These are phyloP conservation scores for Vesta saturnalis DNA, from an alignment of 2,888 invertebrate species.

Conservation along the genomic window DNA sequence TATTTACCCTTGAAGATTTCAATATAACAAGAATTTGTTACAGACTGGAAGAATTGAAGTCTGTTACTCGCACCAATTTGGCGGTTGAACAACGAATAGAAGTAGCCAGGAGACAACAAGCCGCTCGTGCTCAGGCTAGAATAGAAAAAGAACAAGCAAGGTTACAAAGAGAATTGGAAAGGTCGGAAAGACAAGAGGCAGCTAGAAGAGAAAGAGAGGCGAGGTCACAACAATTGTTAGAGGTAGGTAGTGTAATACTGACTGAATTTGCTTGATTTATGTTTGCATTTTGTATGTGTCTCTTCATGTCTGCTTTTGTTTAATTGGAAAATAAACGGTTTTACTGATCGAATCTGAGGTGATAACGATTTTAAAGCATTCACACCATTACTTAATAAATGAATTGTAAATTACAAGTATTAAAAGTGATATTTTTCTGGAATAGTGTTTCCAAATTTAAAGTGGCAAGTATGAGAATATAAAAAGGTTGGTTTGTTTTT, in stretches of 20 bases:
- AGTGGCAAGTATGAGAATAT: too few relatives aligned
- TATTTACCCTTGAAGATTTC: neutral
- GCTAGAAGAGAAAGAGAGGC: slow-evolving; percentile 83
- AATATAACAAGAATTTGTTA: slow-evolving; percentile 24
- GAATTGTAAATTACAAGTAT: too few relatives aligned
- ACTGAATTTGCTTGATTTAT: neutral
- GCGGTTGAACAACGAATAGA: slow-evolving; percentile 82
- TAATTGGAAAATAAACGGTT: neutral
- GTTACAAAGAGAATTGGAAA: slow-evolving; percentile 77
- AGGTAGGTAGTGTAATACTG: slow-evolving; percentile 67
- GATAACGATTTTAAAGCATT: too few relatives aligned
- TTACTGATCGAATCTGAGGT: too few relatives aligned
- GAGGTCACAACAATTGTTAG: slow-evolving; percentile 85
- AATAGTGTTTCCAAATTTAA: too few relatives aligned
- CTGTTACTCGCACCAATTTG: slow-evolving; percentile 70
- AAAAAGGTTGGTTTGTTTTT: too few relatives aligned
- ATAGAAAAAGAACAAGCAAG: slow-evolving; percentile 75
- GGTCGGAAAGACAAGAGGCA: slow-evolving; percentile 84
- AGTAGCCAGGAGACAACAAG: slow-evolving; percentile 77
- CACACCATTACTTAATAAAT: too few relatives aligned
- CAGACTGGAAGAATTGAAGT: slow-evolving; percentile 75
- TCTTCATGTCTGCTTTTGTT: neutral
- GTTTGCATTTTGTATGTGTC: slow-evolving; percentile 12
- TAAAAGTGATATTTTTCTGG: too few relatives aligned
- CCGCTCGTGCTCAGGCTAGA: slow-evolving; percentile 78